Evolutionary conservation across 2,888 invertebrate species (phyloP).

Genomic region (Phragmatobia fuliginosa): DNA sequence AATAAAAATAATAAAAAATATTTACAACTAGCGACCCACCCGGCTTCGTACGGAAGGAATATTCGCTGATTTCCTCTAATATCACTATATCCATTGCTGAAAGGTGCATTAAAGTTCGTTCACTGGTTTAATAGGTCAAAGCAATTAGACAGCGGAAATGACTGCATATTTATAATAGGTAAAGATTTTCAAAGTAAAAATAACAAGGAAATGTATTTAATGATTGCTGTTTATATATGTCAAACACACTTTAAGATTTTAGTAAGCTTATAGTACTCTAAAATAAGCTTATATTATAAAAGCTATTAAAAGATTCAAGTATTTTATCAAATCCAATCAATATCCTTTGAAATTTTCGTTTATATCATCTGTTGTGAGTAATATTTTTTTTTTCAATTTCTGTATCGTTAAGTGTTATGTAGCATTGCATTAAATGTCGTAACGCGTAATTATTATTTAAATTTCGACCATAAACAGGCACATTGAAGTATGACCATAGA

Average conservation of each 20-base stretch:
- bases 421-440: constrained; percentile 6
- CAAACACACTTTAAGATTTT: too few species aligned
- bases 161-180: too few species aligned
- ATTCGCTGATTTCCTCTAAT: too few species aligned
- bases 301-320: too few species aligned
- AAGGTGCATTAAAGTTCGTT: too few species aligned
- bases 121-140: too few species aligned
- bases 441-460: constrained; percentile 22
- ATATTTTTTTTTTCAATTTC: not conserved
- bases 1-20: too few species aligned
- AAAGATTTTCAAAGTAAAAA: not conserved
- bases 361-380: not conserved
- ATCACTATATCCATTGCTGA: too few species aligned
- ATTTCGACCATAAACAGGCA: constrained; percentile 27
- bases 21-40: too few species aligned
- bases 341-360: not conserved
- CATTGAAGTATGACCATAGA: constrained; percentile 36
- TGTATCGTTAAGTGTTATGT: not conserved
- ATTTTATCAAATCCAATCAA: not conserved
- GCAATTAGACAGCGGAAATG: too few species aligned
- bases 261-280: not conserved
- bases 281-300: not conserved
- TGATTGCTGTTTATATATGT: too few species aligned
- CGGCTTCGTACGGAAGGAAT: too few species aligned
- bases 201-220: not conserved